These are phyloP conservation scores for Hemibagrus wyckioides DNA, from an alignment of 2,113 vertebrate species.

Conservation along the genomic window DNA sequence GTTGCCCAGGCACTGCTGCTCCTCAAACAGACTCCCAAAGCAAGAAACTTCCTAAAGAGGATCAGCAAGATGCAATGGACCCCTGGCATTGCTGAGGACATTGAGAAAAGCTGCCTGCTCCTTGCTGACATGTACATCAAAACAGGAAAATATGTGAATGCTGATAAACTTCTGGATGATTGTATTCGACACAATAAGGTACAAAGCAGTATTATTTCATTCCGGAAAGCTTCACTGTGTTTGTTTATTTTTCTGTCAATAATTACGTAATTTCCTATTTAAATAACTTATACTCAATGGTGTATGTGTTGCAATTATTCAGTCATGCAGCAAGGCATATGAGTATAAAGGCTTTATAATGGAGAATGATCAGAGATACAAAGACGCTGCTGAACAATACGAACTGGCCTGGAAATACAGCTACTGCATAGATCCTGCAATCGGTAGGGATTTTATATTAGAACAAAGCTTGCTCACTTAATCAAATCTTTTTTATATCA, in stretches of 20 bases:
- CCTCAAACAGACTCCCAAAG: conserved; percentile 67
- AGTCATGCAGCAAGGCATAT: conserved; percentile 79
- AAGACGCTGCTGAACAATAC: conserved; percentile 73
- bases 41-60: conserved; percentile 70
- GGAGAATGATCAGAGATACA: conserved; percentile 77
- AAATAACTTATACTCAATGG: not conserved
- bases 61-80: conserved; percentile 63
- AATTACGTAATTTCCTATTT: not conserved
- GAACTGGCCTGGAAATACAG: conserved; percentile 76
- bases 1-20: conserved; percentile 63
- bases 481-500: not conserved
- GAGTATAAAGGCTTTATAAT: conserved; percentile 78
- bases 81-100: conserved; percentile 59
- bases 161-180: conserved; percentile 65
- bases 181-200: conserved; percentile 76
- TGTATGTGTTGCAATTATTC: not conserved
- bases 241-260: not conserved
- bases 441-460: conserved; percentile 63
- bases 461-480: not conserved
- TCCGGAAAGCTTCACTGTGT: not conserved
- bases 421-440: conserved; percentile 62
- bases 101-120: conserved; percentile 72
- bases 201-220: conserved; percentile 4
- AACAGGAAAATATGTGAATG: conserved; percentile 71
- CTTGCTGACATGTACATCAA: conserved; percentile 75